Percentiles rank a stretch among this genome's conserved stretches.
These are phyloP conservation scores for Stichodactyla mertensii DNA, from an alignment of 64 coral and sea anemone genomes.

Conservation along the genomic window DNA sequence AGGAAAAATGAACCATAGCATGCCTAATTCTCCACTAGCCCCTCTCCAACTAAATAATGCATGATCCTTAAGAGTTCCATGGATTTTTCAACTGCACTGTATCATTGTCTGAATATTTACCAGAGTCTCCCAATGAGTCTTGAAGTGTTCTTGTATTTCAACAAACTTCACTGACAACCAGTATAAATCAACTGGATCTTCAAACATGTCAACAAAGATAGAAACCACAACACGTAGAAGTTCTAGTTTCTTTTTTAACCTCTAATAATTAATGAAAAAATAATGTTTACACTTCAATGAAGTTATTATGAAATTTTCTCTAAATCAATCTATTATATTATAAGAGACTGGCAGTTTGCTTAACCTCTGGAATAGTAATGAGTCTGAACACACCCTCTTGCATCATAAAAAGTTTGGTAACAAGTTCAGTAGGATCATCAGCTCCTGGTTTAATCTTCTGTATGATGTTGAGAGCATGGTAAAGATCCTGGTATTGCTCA, in stretches of 20 bases:
- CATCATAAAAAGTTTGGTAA: slow-evolving; percentile 45
- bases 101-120: background rate
- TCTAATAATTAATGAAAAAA: background rate
- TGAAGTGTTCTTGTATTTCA: slow-evolving; percentile 32
- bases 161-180: slow-evolving; percentile 60
- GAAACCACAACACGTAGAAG: slow-evolving; percentile 29
- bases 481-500: slow-evolving; percentile 44
- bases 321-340: background rate
- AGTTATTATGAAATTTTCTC: too few species aligned
- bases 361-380: slow-evolving; percentile 47
- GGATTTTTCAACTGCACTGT: background rate
- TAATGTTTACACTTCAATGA: background rate
- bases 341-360: background rate
- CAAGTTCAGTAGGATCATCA: slow-evolving; percentile 7
- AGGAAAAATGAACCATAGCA: too few species aligned
- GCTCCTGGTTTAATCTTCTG: slow-evolving; percentile 18
- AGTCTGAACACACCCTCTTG: slow-evolving; percentile 41
- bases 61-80: too few species aligned
- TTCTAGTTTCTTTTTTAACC: background rate
- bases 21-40: too few species aligned
- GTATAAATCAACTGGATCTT: slow-evolving; percentile 57
- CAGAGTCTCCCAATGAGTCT: slow-evolving; percentile 41
- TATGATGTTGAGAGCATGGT: slow-evolving; percentile 31
- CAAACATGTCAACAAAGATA: slow-evolving; percentile 63
- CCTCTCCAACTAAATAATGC: too few species aligned